Conservation (phyloP, 2,113 vertebrate genomes). For the Ivindomyrus marchei region DNA sequence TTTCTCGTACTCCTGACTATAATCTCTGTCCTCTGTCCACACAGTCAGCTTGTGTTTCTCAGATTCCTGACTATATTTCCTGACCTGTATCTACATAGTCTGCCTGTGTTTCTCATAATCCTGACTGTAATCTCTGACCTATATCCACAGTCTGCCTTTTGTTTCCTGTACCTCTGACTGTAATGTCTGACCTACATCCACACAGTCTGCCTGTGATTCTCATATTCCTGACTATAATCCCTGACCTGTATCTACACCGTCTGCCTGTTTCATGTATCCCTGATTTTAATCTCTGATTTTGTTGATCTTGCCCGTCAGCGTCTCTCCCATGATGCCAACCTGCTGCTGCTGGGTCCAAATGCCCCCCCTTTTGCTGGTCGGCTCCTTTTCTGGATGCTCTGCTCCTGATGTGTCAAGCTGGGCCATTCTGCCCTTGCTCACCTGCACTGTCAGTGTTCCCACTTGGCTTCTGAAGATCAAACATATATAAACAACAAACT, state of each 20-base stretch:
- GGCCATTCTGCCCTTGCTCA: slow-evolving; percentile 23
- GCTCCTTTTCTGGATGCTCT: slow-evolving; percentile 32
- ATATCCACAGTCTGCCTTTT: background rate
- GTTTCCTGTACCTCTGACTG: background rate
- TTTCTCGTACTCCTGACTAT: background rate
- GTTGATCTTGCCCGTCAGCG: background rate
- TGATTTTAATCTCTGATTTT: background rate
- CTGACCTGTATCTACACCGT: background rate
- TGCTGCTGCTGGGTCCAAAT: slow-evolving; percentile 43
- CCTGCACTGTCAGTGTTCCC: background rate
- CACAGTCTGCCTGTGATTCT: background rate
- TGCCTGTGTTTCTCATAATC: background rate
- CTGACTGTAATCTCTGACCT: background rate
- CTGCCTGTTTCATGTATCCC: background rate
- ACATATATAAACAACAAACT: background rate
- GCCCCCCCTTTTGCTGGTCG: slow-evolving; percentile 37
- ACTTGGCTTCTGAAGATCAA: background rate
- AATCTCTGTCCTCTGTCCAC: background rate
- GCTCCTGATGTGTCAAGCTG: slow-evolving; percentile 31
- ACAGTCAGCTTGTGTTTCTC: background rate
- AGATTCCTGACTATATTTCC: background rate
- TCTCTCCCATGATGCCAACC: slow-evolving; percentile 38
- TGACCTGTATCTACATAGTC: background rate
- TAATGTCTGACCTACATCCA: background rate
- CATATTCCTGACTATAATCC: background rate